A percentile compares a stretch with the other conserved stretches of the same genome.
These are phyloP conservation scores for Xestobium rufovillosum DNA, from an alignment of 2,888 invertebrate species.

Conservation along the genomic window DNA sequence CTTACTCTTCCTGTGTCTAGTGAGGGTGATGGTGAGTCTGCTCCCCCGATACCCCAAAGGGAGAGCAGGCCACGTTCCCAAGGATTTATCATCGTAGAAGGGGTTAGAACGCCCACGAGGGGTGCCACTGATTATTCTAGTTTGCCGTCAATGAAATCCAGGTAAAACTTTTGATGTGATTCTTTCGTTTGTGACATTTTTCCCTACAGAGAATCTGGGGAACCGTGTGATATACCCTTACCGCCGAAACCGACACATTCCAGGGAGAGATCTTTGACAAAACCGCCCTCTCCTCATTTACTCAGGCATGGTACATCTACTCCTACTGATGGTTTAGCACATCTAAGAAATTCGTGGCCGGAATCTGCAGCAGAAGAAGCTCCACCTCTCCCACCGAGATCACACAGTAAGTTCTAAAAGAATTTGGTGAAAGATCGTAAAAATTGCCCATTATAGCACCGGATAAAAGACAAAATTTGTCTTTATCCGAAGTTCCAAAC, in stretches of 20 bases:
- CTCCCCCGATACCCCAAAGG: conserved; percentile 54
- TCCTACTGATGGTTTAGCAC: conserved; percentile 45
- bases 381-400: conserved; percentile 74
- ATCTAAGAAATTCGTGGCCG: conserved; percentile 51
- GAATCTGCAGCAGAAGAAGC: conserved; percentile 55
- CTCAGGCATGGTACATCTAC: conserved; percentile 45
- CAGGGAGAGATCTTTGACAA: conserved; percentile 44
- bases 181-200: too few species aligned
- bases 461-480: conserved; percentile 49
- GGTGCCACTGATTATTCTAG: conserved; percentile 40
- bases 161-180: conserved; percentile 28
- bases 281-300: conserved; percentile 50
- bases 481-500: conserved; percentile 31
- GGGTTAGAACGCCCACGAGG: conserved; percentile 41
- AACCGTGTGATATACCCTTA: conserved; percentile 39
- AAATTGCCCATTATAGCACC: conserved; percentile 41
- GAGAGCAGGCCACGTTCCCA: conserved; percentile 53
- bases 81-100: conserved; percentile 45
- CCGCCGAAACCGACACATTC: conserved; percentile 48
- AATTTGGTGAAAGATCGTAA: conserved; percentile 1
- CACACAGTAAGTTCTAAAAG: conserved; percentile 58
- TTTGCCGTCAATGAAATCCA: conserved; percentile 42
- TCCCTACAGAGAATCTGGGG: too few species aligned
- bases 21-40: conserved; percentile 36
- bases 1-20: conserved; percentile 40